phyloP scores from a whole-genome alignment of 53 echinoderm and acorn worm species.

The Temnopleurus reevesii region DNA sequence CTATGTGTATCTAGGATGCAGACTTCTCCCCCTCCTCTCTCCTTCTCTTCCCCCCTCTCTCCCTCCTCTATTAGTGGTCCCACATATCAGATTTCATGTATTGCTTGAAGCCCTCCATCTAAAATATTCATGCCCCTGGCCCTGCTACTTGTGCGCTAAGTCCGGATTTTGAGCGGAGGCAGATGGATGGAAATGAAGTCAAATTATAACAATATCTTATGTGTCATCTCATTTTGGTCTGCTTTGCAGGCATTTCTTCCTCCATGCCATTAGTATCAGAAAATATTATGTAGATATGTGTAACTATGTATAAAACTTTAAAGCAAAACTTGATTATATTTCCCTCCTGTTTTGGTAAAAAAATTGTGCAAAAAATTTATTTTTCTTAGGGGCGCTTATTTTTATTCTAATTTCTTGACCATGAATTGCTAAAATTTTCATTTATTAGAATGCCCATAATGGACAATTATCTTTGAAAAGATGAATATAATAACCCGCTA shows the following conservation, averaged over 20 bases:
- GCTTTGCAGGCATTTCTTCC: conserved; percentile 28
- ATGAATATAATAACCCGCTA: neutral
- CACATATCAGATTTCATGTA: conserved; percentile 59
- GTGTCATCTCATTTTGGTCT: conserved; percentile 48
- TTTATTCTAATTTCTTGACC: neutral
- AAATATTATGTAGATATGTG: too few relatives aligned
- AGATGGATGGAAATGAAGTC: conserved; percentile 59
- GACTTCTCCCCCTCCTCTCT: neutral
- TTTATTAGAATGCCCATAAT: too few relatives aligned
- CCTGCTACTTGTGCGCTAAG: conserved; percentile 25
- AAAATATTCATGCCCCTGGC: conserved; percentile 59
- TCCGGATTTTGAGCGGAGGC: conserved; percentile 36
- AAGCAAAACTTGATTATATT: too few relatives aligned
- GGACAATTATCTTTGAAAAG: neutral
- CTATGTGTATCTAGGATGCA: neutral
- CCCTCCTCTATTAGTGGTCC: conserved; percentile 36
- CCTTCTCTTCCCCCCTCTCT: neutral
- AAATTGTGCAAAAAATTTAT: too few relatives aligned
- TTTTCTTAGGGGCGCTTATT: neutral
- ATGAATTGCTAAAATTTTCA: neutral
- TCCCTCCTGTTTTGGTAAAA: too few relatives aligned
- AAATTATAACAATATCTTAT: conserved; percentile 60
- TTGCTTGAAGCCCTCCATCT: conserved; percentile 39
- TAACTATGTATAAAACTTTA: too few relatives aligned
- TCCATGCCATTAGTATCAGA: conserved; percentile 48